phyloP scores from a whole-genome alignment of 1,140 invertebrate species.

The Coenobita brevimanus region DNA sequence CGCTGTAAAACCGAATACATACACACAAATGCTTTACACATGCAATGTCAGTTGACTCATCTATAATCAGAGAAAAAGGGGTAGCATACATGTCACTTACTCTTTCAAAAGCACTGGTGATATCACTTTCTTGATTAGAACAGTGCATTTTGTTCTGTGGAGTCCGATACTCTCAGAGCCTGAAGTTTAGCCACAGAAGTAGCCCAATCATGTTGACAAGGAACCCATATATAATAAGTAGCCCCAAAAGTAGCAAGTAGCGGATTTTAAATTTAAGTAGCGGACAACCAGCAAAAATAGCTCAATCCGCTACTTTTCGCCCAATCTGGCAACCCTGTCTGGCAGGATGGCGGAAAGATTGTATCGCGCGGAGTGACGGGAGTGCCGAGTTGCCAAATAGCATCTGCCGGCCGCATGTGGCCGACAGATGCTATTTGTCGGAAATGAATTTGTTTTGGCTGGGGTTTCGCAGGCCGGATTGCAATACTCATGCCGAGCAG shows the following conservation, averaged over 20 bases:
- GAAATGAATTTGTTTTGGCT: no score
- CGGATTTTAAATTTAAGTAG: neutral
- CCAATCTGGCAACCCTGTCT: constrained; percentile 28
- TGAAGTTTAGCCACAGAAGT: neutral
- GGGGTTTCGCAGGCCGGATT: no score
- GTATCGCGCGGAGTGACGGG: no score
- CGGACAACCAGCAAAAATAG: neutral
- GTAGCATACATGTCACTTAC: constrained; percentile 19
- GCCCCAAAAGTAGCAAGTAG: constrained; percentile 26
- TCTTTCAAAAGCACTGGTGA: constrained; percentile 30
- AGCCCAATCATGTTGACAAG: no score
- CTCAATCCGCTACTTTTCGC: constrained; percentile 16
- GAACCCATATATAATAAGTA: neutral
- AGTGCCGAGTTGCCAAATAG: no score
- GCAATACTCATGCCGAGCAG: no score
- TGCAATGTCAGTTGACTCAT: constrained; percentile 31
- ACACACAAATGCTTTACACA: constrained; percentile 41
- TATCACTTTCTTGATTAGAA: constrained; percentile 36
- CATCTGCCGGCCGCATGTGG: no score
- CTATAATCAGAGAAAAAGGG: constrained; percentile 17
- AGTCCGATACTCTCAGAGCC: constrained; percentile 16
- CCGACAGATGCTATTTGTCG: no score
- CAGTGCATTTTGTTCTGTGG: constrained; percentile 38
- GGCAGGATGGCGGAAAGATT: no score
- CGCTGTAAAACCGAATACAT: constrained; percentile 28